Evolutionary conservation across 2,113 vertebrate species (phyloP).

Genomic region (Illadopsis cleaveri): DNA sequence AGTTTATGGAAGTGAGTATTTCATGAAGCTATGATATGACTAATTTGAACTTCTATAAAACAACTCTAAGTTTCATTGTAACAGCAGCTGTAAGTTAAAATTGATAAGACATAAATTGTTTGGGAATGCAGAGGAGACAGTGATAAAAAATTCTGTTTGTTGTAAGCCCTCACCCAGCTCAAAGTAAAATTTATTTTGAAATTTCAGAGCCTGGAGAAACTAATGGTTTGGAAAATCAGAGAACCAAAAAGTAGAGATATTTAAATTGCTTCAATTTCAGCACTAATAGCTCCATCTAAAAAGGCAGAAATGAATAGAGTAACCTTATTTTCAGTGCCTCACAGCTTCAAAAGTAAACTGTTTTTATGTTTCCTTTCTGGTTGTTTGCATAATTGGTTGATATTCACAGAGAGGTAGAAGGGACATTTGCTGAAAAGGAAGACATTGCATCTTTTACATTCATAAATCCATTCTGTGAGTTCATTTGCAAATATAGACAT

Average conservation of each 20-base stretch:
- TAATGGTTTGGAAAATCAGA: constrained; percentile 14
- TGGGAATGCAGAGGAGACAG: neutral
- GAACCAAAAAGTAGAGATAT: neutral
- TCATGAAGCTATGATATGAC: neutral
- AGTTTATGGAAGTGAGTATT: neutral
- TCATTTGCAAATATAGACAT: neutral
- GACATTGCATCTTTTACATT: neutral
- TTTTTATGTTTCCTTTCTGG: neutral
- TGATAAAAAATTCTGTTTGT: neutral
- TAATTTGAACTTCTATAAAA: neutral
- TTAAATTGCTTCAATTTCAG: constrained; percentile 11
- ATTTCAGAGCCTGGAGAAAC: neutral
- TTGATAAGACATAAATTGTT: neutral
- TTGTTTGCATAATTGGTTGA: constrained; percentile 16
- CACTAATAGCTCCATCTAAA: neutral
- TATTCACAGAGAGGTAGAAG: neutral
- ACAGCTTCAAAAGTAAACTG: neutral
- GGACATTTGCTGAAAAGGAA: neutral
- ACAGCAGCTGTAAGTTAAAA: neutral
- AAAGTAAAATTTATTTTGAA: neutral
- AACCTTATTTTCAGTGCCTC: neutral
- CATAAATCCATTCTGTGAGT: neutral
- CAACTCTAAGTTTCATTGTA: neutral
- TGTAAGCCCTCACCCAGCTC: neutral
- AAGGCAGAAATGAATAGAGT: neutral